A percentile compares a stretch with the other conserved stretches of the same genome.
Conservation (phyloP, 2,888 invertebrate genomes). For the Eupithecia vulgata region DNA sequence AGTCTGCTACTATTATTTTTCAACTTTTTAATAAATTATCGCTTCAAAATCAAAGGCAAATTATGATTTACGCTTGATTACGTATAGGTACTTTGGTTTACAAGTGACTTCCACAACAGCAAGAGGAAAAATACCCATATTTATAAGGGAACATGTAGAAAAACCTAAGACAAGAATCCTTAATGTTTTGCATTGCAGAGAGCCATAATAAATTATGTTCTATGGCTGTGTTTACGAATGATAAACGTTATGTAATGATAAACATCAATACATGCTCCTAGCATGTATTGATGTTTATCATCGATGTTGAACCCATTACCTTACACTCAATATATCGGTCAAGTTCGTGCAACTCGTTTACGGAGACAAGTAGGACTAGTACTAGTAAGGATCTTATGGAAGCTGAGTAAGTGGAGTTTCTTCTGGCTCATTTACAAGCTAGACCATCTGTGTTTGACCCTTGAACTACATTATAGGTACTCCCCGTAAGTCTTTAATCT, state of each 20-base stretch:
- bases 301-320: background rate
- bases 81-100: background rate
- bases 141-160: background rate
- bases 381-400: background rate
- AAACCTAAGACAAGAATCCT: background rate
- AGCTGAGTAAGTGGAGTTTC: background rate
- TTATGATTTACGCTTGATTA: background rate
- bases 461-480: background rate
- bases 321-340: background rate
- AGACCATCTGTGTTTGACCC: background rate
- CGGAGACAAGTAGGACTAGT: background rate
- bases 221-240: background rate
- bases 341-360: background rate
- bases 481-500: background rate
- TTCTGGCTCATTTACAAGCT: background rate
- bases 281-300: too few relatives aligned
- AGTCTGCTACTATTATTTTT: background rate
- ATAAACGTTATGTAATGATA: background rate
- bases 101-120: background rate
- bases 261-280: background rate
- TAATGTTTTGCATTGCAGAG: background rate
- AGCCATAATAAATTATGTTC: background rate
- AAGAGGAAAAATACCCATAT: background rate
- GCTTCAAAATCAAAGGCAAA: background rate
- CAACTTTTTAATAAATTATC: background rate